Base-by-base conservation (phyloP, 2,888 invertebrate species). In the Phengaris alcon region DNA sequence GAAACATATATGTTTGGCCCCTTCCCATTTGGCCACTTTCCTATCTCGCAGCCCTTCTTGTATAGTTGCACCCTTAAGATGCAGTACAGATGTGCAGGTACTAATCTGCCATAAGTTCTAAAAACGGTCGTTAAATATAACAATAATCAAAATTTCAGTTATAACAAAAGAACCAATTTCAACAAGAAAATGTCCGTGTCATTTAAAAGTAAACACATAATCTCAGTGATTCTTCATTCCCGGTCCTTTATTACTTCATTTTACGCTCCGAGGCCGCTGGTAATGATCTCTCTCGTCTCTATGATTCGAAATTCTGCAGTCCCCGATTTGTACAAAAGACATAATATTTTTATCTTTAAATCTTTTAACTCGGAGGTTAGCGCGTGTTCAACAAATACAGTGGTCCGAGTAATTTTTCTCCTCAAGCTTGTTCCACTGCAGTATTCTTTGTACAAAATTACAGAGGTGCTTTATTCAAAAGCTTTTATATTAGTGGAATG, bases 191-290 rank as follows among this genome's bases (percentile, higher is more conserved):
- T 51, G 46, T 57, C 44, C 75, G 68, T 77, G 76, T 75, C 76
- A 77, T 77, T 83, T 79, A 80, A 81, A 82, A 79, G 79, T 83
- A 82, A 82, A 82, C 81, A 81, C 79, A 79, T 82, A 80, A 83
- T 82, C 82, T 80, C 74, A 64, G 79, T 75, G 78, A 82, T 81
- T 78, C 79, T 77, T 80, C 80, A 79, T 80, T 80, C 79, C 80
- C 78, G 78, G 78, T 76, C 80, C 77, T 81, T 83, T 82, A 83
- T 83, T 82, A 82, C 83, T 82, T 84, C 79, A 84, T 84, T 84
- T 84, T 83, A 81, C 83, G 84, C 82, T 80, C 76, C 78, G 80
- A 79, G 78, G 75, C 79, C 75, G 74, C 55, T 80, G 75, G 81
- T 83, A 84, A 84, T 84, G 82, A 80, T 79, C 79, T 78, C 75